Conservation (phyloP, 2,888 invertebrate genomes). For the Pristionchus arcanus region DNA sequence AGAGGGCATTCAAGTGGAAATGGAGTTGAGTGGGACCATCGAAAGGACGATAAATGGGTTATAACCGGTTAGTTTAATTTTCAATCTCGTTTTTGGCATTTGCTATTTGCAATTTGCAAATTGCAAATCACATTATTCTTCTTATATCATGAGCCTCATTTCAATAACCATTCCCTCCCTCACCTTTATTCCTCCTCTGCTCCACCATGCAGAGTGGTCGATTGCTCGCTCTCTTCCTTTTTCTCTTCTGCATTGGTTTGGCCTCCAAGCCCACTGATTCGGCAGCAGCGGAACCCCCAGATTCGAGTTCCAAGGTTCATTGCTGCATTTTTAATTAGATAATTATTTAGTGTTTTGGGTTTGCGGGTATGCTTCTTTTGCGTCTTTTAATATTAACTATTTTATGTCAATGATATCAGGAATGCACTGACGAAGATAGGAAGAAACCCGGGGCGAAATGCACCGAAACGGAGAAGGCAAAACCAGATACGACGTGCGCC, state of each 20-base stretch:
- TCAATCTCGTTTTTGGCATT: no score
- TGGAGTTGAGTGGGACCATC: no score
- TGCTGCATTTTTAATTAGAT: background rate
- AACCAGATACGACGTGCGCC: background rate
- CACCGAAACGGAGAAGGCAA: background rate
- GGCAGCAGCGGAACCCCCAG: background rate
- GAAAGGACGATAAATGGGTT: no score
- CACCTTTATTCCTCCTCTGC: background rate
- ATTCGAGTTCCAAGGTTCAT: background rate
- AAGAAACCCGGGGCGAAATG: background rate
- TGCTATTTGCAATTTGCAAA: no score
- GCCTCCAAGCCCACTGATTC: background rate
- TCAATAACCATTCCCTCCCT: background rate
- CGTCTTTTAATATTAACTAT: no score
- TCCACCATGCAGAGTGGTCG: background rate
- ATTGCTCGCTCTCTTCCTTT: background rate
- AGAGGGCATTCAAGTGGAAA: no score
- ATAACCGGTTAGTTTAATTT: no score
- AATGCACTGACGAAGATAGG: background rate
- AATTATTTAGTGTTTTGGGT: no score
- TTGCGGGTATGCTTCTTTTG: no score
- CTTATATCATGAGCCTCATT: background rate
- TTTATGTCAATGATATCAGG: no score
- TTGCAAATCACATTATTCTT: no score
- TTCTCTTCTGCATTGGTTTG: background rate